Percentiles rank a stretch among this genome's conserved stretches.
These are phyloP conservation scores for Indri indri DNA, from an alignment of 2,113 vertebrate genomes.

Conservation along the genomic window DNA sequence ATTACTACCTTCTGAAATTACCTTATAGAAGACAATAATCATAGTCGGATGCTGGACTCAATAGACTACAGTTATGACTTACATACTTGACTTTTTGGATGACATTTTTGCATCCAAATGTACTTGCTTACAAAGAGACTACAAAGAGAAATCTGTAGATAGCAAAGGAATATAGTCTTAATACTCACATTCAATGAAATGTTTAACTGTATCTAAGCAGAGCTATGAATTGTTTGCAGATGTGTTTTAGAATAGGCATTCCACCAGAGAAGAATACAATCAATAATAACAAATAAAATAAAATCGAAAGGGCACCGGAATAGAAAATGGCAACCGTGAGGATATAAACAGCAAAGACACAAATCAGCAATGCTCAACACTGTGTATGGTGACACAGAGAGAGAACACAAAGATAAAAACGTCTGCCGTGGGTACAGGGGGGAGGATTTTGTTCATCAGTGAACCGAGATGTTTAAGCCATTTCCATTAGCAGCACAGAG, in stretches of 20 bases:
- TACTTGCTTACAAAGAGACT: neutral
- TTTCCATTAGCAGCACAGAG: neutral
- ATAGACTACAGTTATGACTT: neutral
- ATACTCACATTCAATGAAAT: neutral
- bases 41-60: neutral
- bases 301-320: conserved; percentile 4
- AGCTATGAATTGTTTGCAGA: neutral
- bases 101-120: neutral
- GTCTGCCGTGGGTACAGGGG: rapidly evolving
- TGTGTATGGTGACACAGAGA: neutral
- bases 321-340: neutral
- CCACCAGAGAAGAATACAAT: neutral
- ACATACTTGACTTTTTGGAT: neutral
- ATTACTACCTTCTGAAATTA: neutral
- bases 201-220: neutral
- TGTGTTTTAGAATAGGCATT: conserved; percentile 28
- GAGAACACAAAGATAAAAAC: neutral
- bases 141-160: neutral
- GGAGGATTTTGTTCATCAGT: neutral
- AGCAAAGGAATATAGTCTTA: neutral
- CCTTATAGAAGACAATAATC: neutral
- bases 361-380: neutral
- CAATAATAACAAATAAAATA: neutral
- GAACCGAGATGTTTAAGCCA: neutral
- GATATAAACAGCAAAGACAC: neutral